A percentile compares a stretch with the other conserved stretches of the same genome.
phyloP scores from a whole-genome alignment of 2,888 invertebrate genomes.

The Pyrochroa serraticornis region DNA sequence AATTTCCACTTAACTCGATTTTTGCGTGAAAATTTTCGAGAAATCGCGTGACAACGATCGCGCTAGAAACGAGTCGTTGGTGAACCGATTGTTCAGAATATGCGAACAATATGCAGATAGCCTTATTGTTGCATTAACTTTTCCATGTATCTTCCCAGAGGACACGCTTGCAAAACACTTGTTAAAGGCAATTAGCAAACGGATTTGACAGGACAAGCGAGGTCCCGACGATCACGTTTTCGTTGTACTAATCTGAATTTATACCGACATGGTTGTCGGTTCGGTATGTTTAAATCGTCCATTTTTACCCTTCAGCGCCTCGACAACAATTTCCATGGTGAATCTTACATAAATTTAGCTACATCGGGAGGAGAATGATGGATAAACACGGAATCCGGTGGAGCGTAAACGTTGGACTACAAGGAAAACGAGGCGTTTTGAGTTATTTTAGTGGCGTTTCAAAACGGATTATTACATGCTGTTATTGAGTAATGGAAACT shows the following conservation, averaged over 20 bases:
- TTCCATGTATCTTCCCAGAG: slow-evolving; percentile 33
- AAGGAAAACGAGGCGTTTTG: neutral
- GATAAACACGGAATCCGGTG: slow-evolving; percentile 3
- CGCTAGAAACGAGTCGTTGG: slow-evolving; percentile 12
- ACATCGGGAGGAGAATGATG: slow-evolving; percentile 10
- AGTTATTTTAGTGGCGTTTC: slow-evolving; percentile 24
- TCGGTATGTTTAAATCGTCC: slow-evolving; percentile 7
- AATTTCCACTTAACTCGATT: slow-evolving; percentile 3
- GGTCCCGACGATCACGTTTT: slow-evolving; percentile 34
- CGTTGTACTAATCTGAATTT: slow-evolving; percentile 34
- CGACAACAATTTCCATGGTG: neutral
- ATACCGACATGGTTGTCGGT: slow-evolving; percentile 21
- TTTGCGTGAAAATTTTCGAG: slow-evolving; percentile 3
- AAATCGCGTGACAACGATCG: slow-evolving; percentile 14
- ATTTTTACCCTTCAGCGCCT: slow-evolving; percentile 6
- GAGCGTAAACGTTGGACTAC: no score
- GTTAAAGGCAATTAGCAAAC: slow-evolving; percentile 36
- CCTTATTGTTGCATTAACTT: slow-evolving; percentile 29
- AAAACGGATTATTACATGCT: slow-evolving; percentile 25
- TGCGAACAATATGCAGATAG: slow-evolving; percentile 28
- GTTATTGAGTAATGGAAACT: slow-evolving; percentile 17
- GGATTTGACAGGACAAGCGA: slow-evolving; percentile 37
- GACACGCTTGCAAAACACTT: slow-evolving; percentile 36
- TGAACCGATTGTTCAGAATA: slow-evolving; percentile 15
- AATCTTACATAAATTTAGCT: slow-evolving; percentile 1